These are phyloP conservation scores for Drosophila borborema DNA, from an alignment of 2,888 invertebrate genomes.

Conservation along the genomic window DNA sequence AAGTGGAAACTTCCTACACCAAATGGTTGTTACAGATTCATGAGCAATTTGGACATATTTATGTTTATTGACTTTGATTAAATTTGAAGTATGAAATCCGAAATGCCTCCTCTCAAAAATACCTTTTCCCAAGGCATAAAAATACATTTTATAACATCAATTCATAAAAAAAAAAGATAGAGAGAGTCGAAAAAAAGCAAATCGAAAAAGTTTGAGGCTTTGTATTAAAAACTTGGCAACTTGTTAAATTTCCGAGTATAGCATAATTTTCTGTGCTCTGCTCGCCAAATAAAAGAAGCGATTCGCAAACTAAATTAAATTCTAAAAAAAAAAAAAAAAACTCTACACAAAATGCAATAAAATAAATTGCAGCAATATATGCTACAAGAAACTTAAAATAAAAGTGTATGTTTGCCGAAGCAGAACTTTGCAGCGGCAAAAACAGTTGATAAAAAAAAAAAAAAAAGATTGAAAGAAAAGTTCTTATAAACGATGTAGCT, in stretches of 20 bases:
- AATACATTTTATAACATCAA: constrained; percentile 35
- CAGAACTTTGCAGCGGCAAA: constrained; percentile 35
- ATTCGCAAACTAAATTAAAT: constrained; percentile 72
- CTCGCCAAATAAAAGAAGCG: constrained; percentile 37
- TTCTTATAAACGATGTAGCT: constrained; percentile 65
- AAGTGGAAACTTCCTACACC: background rate
- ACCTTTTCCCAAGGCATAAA: background rate
- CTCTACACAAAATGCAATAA: constrained; percentile 76
- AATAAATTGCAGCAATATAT: constrained; percentile 81
- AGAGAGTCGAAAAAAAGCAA: constrained; percentile 36
- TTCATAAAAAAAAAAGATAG: constrained; percentile 32
- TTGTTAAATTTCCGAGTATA: constrained; percentile 64
- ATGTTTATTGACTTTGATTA: constrained; percentile 11
- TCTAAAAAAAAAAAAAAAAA: constrained; percentile 41
- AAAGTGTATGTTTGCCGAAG: constrained; percentile 34
- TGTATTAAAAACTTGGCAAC: constrained; percentile 74
- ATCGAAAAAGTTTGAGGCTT: constrained; percentile 76
- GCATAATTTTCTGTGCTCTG: constrained; percentile 43
- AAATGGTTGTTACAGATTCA: no score
- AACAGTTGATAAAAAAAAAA: constrained; percentile 25
- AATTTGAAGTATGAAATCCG: no score
- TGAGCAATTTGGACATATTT: background rate
- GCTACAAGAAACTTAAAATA: constrained; percentile 32
- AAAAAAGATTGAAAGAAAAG: constrained; percentile 47
- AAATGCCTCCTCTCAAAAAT: background rate